Base-by-base conservation (phyloP, 2,888 invertebrate genomes). In the Scelioninae gen. 2 region DNA sequence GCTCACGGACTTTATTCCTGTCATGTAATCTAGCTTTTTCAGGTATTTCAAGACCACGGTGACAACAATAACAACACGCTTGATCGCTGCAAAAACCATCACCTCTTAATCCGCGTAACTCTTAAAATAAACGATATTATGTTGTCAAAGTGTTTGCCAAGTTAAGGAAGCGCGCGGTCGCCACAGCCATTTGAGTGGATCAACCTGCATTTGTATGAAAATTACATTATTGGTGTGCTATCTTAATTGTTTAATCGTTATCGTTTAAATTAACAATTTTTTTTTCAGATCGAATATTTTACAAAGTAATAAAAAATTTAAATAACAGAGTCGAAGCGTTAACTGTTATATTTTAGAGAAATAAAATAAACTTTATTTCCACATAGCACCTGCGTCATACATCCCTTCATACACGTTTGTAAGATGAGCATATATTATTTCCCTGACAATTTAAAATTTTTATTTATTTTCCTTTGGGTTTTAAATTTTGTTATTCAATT, bases 21-120 rank as follows among this genome's bases (percentile, higher is more conserved):
- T 65, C 55, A 55, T 65, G 65, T 65, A 65, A 65, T 65, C 13
- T 31, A 46, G 19, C 46, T 55, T 65, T 65, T 65, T 65, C 37
- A 65, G 46, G 22, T 45, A 18, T 15, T 11, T 25, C 11, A 2
- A 43, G 19, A 9, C n/a, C 50, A 61, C 50, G 22, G n/a, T n/a
- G n/a, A 43, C 43, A 52, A 52, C 25, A 60, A 60, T 41, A 50
- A 52, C 35, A 63, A 41, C 25, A 61, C 35, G 35, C 9, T 48
- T 39, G 4, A 52, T 15, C 7, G 15, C 6, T 7, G 52, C 28
- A 60, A 60, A 60, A 60, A 60, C 9, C 48, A 19, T 60, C 45
- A 58, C 58, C 58, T 58, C 35, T 57, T 57, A 53, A 37, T 39
- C 55, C 41, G 41, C 55, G 28, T 58, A 58, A 55, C 39, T 55